A percentile compares a stretch with the other conserved stretches of the same genome.
phyloP scores from a whole-genome alignment of 2,113 vertebrate genomes.

The Megaceryle maxima region DNA sequence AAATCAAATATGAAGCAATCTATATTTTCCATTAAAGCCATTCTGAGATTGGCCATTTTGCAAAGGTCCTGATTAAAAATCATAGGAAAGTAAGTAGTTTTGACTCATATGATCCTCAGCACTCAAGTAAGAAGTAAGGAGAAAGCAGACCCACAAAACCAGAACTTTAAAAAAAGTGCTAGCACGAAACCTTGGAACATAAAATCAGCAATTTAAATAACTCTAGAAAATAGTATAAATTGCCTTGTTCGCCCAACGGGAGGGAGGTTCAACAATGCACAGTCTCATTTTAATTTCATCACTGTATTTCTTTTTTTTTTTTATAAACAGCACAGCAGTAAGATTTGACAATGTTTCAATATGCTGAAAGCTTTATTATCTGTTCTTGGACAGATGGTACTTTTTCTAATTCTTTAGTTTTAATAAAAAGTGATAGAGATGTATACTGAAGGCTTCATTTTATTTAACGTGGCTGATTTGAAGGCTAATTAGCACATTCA shows the following conservation, averaged over 20 bases:
- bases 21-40: constrained; percentile 30
- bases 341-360: neutral
- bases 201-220: neutral
- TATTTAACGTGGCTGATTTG: neutral
- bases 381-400: neutral
- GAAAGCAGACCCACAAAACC: neutral
- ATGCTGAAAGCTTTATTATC: neutral
- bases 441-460: neutral
- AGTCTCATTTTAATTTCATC: neutral
- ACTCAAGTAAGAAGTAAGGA: neutral
- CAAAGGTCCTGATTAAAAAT: constrained; percentile 38
- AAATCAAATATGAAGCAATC: constrained; percentile 25
- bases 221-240: neutral
- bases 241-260: neutral
- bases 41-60: constrained; percentile 21
- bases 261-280: neutral
- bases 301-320: neutral
- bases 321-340: neutral
- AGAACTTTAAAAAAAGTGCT: neutral
- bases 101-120: neutral
- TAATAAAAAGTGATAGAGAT: neutral
- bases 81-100: constrained; percentile 9
- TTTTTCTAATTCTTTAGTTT: neutral
- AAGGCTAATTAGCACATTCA: neutral
- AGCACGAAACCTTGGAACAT: neutral